Percentiles rank a stretch among this genome's conserved stretches.
These are phyloP conservation scores for Aix galericulata DNA, from an alignment of 2,113 vertebrate genomes.

Conservation along the genomic window DNA sequence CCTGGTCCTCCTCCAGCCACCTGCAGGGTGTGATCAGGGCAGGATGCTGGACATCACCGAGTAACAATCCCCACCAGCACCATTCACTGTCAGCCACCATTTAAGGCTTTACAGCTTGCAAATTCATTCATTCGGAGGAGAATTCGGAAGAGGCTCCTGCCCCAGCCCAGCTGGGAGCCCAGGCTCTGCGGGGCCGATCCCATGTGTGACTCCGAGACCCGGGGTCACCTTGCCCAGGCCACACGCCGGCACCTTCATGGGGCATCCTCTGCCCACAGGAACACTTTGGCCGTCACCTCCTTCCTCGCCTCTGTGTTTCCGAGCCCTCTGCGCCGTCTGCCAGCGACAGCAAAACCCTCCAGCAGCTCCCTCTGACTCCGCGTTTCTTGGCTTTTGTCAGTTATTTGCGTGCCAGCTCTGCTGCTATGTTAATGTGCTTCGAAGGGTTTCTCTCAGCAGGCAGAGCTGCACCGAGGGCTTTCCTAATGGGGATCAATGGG, in stretches of 20 bases:
- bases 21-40: too few relatives aligned
- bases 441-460: not conserved
- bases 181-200: not conserved
- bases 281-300: not conserved
- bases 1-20: not conserved
- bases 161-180: not conserved
- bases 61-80: not conserved
- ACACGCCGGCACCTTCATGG: rapidly evolving
- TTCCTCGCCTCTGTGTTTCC: not conserved
- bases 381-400: not conserved
- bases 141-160: not conserved
- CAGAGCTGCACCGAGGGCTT: not conserved
- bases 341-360: not conserved
- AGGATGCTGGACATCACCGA: too few relatives aligned
- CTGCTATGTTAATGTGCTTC: not conserved
- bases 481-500: not conserved
- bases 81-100: not conserved
- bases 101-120: not conserved
- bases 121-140: not conserved
- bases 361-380: not conserved
- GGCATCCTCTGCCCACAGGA: not conserved
- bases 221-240: not conserved
- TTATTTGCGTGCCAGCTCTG: not conserved
- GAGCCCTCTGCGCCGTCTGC: not conserved
- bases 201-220: rapidly evolving